Conservation (phyloP, 2,113 vertebrate species). For the Alces alces region DNA sequence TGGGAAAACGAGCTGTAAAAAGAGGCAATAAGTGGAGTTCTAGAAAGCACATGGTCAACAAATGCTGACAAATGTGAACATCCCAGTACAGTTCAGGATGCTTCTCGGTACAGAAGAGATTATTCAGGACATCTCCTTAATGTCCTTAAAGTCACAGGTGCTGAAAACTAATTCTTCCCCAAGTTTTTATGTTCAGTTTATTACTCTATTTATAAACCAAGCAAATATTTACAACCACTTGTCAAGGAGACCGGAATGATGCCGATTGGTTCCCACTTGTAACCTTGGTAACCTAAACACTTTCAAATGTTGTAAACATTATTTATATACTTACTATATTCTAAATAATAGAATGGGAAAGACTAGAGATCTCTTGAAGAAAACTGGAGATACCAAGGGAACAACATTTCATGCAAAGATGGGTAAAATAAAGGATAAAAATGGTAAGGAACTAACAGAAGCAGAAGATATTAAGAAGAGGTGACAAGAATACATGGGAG, state of each 20-base stretch:
- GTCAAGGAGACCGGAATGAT: background rate
- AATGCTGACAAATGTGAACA: background rate
- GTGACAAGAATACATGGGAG: background rate
- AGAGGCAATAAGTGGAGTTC: background rate
- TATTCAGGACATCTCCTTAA: background rate
- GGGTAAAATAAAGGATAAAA: background rate
- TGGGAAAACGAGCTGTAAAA: background rate
- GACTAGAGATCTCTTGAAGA: background rate
- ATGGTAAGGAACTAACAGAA: background rate
- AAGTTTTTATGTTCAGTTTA: background rate
- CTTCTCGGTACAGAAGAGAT: background rate
- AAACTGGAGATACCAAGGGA: background rate
- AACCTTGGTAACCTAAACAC: background rate
- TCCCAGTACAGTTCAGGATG: background rate
- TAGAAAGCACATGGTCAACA: background rate
- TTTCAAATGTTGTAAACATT: background rate
- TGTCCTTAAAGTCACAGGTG: background rate
- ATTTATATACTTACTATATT: slow-evolving; percentile 15
- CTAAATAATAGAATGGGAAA: background rate
- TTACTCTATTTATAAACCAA: slow-evolving; percentile 30
- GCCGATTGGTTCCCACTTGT: background rate
- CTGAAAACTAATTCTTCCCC: background rate
- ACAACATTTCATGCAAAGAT: background rate
- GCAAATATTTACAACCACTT: background rate
- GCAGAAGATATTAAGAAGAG: background rate